Percentiles rank a stretch among this genome's conserved stretches.
phyloP scores from a whole-genome alignment of 2,888 invertebrate genomes.

The Rhyacophila evoluta region DNA sequence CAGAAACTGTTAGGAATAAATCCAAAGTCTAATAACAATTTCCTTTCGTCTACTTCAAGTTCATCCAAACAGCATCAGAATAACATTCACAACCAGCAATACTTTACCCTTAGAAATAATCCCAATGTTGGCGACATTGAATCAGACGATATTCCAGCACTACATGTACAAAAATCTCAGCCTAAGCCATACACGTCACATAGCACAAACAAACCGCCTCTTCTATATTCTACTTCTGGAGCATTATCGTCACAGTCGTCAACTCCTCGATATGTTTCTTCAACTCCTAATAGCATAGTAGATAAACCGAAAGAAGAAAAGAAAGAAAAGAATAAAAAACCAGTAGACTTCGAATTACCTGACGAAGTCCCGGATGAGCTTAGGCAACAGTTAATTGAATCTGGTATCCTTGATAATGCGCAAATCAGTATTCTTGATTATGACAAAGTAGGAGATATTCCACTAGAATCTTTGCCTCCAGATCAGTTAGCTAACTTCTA shows the following conservation, averaged over 20 bases:
- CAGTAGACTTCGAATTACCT: conserved; percentile 74
- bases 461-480: conserved; percentile 84
- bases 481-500: conserved; percentile 90
- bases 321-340: conserved; percentile 70
- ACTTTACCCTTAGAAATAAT: conserved; percentile 37
- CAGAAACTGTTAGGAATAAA: conserved; percentile 43
- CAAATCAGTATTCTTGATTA: conserved; percentile 90
- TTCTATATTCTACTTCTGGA: conserved; percentile 64
- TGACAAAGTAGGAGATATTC: conserved; percentile 88
- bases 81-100: conserved; percentile 48
- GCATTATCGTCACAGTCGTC: conserved; percentile 57
- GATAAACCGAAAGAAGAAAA: conserved; percentile 65
- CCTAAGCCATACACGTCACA: conserved; percentile 56
- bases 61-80: conserved; percentile 26
- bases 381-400: conserved; percentile 83
- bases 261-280: conserved; percentile 67
- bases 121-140: conserved; percentile 26
- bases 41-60: background rate
- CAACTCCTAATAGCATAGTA: conserved; percentile 67
- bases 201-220: conserved; percentile 60
- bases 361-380: conserved; percentile 92
- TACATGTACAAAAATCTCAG: conserved; percentile 41
- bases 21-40: conserved; percentile 28
- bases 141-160: conserved; percentile 26
- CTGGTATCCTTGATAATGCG: conserved; percentile 88